Percentiles rank a stretch among this genome's conserved stretches.
Conservation (phyloP, 2,113 vertebrate species). For the Prunella fulvescens region DNA sequence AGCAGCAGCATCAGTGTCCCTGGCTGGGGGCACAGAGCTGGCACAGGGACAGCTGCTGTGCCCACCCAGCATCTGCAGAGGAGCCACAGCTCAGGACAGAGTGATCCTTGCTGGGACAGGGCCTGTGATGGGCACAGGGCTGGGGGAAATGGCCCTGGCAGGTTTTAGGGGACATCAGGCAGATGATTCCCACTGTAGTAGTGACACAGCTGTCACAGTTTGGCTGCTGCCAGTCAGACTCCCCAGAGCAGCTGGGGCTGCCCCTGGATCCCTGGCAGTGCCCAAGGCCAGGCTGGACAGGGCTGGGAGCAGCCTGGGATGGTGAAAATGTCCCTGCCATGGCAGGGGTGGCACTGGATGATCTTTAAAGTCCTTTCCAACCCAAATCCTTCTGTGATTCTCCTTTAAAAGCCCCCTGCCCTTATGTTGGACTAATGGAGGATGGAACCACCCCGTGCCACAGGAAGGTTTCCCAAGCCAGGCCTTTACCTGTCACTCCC, state of each 20-base stretch:
- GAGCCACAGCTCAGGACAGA: background rate
- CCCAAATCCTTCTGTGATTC: background rate
- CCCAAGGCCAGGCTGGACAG: accelerated
- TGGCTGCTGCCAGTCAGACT: accelerated
- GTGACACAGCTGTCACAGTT: accelerated
- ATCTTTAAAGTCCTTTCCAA: background rate
- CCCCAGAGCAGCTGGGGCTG: background rate
- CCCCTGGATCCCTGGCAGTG: background rate
- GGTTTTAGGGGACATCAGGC: accelerated
- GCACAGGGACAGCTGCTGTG: background rate
- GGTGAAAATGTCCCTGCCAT: background rate
- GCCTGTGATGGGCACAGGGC: accelerated
- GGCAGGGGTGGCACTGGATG: background rate
- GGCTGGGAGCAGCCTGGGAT: background rate
- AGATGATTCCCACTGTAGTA: background rate
- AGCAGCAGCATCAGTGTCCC: background rate
- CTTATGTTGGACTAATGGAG: background rate
- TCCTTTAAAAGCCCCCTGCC: background rate
- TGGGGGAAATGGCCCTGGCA: background rate
- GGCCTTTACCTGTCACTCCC: background rate
- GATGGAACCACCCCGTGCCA: background rate
- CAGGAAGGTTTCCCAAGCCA: background rate
- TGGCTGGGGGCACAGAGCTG: background rate
- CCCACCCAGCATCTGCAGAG: background rate
- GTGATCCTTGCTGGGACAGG: accelerated